These are phyloP conservation scores for Chromis chromis DNA, from an alignment of 2,797 vertebrate genomes.

Conservation along the genomic window DNA sequence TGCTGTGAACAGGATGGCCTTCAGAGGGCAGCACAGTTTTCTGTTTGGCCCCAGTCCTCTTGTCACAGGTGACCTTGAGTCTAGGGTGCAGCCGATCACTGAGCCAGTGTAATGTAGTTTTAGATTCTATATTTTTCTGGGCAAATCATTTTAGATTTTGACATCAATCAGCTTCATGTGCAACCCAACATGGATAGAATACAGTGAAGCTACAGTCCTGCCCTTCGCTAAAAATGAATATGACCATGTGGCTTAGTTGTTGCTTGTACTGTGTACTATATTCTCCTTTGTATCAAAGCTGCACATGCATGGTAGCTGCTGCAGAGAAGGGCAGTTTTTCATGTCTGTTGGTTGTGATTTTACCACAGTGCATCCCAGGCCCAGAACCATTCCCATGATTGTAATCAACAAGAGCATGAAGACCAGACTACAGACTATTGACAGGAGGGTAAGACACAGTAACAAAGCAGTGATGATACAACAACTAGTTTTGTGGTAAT, in stretches of 20 bases:
- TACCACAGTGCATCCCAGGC: constrained; percentile 77
- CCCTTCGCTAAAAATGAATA: neutral
- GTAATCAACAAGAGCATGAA: constrained; percentile 81
- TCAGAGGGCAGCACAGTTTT: no score
- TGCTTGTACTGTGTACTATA: no score
- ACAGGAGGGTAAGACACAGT: constrained; percentile 72
- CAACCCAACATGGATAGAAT: no score
- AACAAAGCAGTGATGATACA: neutral
- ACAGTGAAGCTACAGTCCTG: no score
- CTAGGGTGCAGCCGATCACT: no score
- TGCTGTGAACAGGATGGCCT: no score
- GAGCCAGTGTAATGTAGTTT: no score
- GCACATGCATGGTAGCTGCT: neutral
- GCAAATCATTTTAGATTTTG: no score
- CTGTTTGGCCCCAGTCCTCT: no score
- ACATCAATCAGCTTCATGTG: no score
- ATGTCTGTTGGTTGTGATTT: neutral
- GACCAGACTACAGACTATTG: constrained; percentile 78
- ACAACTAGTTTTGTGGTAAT: neutral
- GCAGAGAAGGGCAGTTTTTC: neutral
- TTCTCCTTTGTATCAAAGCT: neutral
- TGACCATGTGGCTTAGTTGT: neutral
- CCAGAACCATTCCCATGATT: constrained; percentile 76
- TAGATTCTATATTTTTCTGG: no score
- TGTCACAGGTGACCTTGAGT: no score